These are phyloP conservation scores for Enteromius trimaculatus DNA, from an alignment of 2,797 vertebrate species.

Conservation along the genomic window DNA sequence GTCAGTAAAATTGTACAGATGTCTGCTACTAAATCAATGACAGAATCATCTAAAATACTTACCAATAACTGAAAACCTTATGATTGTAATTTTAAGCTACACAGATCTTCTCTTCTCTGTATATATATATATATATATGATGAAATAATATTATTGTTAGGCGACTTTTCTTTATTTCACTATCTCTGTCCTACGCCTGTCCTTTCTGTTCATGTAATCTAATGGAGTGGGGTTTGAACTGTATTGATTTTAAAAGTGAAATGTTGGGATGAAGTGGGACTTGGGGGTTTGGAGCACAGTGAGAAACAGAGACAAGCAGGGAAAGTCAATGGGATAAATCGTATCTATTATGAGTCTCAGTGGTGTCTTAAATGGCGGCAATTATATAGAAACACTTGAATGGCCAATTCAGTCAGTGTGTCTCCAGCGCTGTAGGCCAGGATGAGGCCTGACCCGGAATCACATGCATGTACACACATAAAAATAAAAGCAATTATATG, in stretches of 20 bases:
- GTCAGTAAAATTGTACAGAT: not conserved
- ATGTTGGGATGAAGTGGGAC: constrained; percentile 33
- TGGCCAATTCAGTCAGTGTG: constrained; percentile 55
- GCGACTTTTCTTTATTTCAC: constrained; percentile 5
- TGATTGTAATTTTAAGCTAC: constrained; percentile 28
- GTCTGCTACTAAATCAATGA: constrained; percentile 6
- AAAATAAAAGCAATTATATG: constrained; percentile 17
- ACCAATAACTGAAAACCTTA: constrained; percentile 21
- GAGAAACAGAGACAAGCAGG: constrained; percentile 36
- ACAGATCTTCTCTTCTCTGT: not conserved
- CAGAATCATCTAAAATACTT: constrained; percentile 2
- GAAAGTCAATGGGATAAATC: constrained; percentile 55
- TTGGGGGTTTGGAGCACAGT: constrained; percentile 30
- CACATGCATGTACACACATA: constrained; percentile 35
- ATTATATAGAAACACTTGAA: constrained; percentile 62
- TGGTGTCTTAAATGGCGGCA: constrained; percentile 64
- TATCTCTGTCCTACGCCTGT: constrained; percentile 3
- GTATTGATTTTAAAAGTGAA: constrained; percentile 54
- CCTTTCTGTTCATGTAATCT: constrained; percentile 51
- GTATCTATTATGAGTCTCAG: constrained; percentile 63
- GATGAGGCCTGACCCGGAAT: constrained; percentile 44
- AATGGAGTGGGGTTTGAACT: constrained; percentile 41
- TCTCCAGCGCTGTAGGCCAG: constrained; percentile 55
- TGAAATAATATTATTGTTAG: constrained; percentile 37
- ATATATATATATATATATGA: constrained; percentile 7